Conservation (phyloP, 2,113 vertebrate genomes). For the Pontoporia blainvillei region DNA sequence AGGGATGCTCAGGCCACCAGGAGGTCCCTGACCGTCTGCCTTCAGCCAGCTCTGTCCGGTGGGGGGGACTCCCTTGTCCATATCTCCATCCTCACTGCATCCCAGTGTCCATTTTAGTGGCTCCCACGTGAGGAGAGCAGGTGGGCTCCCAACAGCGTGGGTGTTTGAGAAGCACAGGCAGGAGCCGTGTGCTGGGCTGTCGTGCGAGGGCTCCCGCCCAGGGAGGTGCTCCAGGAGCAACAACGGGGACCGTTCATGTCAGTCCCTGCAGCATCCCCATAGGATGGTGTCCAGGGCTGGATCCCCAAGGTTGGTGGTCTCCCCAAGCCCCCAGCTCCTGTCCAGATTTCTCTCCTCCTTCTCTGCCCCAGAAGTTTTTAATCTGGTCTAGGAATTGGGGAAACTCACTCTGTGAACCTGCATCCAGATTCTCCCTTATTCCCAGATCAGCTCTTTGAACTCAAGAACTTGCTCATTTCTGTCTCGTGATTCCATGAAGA, state of each 20-base stretch:
- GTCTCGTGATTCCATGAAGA: not conserved
- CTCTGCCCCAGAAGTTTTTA: not conserved
- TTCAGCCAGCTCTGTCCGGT: not conserved
- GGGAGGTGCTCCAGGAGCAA: not conserved
- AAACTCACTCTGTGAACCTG: not conserved
- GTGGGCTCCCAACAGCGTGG: rapidly evolving
- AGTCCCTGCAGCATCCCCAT: not conserved
- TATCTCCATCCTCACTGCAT: not conserved
- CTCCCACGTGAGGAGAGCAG: not conserved
- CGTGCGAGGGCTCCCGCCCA: rapidly evolving
- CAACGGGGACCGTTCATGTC: rapidly evolving
- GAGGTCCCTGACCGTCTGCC: not conserved
- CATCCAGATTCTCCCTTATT: not conserved
- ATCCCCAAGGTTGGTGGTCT: not conserved
- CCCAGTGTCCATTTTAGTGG: too few species aligned
- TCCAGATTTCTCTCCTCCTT: not conserved
- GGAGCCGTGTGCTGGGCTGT: not conserved
- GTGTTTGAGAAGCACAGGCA: not conserved
- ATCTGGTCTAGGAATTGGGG: not conserved
- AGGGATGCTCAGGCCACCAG: not conserved
- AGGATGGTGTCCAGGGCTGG: not conserved
- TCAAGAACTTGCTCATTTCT: not conserved
- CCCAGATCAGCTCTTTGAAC: not conserved
- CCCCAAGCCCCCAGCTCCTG: not conserved
- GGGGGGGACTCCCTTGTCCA: not conserved